These are phyloP conservation scores for Amphibalanus amphitrite DNA, from an alignment of 1,140 invertebrate species.

Conservation along the genomic window DNA sequence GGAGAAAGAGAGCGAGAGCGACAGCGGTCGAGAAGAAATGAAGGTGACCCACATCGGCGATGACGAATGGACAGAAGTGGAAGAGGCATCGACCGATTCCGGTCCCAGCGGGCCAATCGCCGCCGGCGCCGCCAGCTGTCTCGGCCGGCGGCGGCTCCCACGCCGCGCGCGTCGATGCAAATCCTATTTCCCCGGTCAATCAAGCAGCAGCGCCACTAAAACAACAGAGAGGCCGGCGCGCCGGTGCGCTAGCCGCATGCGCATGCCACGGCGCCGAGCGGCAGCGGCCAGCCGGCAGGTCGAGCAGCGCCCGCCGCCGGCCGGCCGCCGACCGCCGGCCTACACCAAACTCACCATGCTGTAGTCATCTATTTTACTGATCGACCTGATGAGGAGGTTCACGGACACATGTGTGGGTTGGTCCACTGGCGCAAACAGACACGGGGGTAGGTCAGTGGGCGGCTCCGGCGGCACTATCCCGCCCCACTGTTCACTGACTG, in stretches of 20 bases:
- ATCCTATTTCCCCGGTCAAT: neutral
- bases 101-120: neutral
- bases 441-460: constrained; percentile 3
- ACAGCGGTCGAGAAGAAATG: no score
- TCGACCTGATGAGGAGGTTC: constrained; percentile 88
- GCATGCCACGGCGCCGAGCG: neutral
- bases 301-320: no score
- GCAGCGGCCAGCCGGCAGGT: no score
- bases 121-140: no score
- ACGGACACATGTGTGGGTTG: constrained; percentile 57
- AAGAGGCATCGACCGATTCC: neutral
- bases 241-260: neutral
- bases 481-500: neutral
- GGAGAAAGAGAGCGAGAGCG: no score
- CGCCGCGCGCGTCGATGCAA: neutral
- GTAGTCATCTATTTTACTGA: constrained; percentile 97
- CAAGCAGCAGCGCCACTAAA: neutral
- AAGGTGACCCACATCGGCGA: neutral
- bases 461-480: no score
- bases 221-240: no score
- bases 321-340: no score
- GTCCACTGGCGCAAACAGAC: constrained; percentile 14
- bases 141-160: neutral
- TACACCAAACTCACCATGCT: constrained; percentile 73
- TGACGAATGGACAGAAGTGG: neutral